Percentiles rank a stretch among this genome's conserved stretches.
Conservation (phyloP, 2,797 vertebrate species). For the Hydrolagus colliei region DNA sequence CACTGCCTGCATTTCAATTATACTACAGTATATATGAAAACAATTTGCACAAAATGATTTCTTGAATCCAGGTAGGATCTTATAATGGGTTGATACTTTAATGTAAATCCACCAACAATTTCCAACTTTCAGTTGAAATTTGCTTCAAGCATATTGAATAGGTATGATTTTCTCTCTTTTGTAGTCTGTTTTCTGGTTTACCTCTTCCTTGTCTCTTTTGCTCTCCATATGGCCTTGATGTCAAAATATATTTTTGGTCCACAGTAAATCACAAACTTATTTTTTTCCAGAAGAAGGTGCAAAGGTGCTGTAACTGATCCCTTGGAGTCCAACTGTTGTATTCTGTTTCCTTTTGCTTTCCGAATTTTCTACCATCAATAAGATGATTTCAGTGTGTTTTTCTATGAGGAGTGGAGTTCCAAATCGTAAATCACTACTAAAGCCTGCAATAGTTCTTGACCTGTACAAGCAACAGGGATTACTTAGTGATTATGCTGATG, state of each 20-base stretch:
- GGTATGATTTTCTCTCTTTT: no score
- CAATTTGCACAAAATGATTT: no score
- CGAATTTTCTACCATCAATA: not conserved
- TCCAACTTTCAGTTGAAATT: no score
- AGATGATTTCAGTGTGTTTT: constrained; percentile 1
- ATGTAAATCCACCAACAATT: no score
- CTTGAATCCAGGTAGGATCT: no score
- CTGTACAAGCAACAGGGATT: not conserved
- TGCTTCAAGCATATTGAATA: no score
- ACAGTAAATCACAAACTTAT: constrained; percentile 5
- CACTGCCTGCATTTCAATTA: no score
- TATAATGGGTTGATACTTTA: no score
- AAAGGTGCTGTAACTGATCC: not conserved
- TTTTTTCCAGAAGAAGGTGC: not conserved
- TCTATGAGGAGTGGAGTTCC: not conserved
- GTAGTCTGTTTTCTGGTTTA: no score
- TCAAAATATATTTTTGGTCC: not conserved
- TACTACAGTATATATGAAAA: no score
- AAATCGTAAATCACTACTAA: not conserved
- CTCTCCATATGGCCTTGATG: not conserved
- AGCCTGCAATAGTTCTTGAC: not conserved
- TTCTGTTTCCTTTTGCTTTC: not conserved
- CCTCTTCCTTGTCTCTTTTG: not conserved
- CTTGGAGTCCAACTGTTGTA: not conserved
- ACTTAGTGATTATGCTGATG: not conserved